Base-by-base conservation (phyloP, 1,140 invertebrate genomes). In the Drosophila sechellia region DNA sequence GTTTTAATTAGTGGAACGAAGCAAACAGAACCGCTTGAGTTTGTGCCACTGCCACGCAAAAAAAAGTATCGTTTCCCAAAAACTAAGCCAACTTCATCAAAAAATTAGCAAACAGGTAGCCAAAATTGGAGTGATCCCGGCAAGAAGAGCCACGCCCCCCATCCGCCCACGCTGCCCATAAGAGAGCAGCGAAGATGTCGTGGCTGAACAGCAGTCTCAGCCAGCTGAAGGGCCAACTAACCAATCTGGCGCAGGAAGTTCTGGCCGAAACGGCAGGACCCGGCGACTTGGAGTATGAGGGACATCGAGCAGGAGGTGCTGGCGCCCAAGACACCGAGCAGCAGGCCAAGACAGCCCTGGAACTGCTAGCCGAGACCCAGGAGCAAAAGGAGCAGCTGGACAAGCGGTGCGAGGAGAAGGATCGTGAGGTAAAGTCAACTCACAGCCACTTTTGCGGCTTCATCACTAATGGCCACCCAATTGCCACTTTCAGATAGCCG, bases 201-300 rank as follows among this genome's bases (percentile, higher is more conserved):
- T 96, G 96, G 95, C 93, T 96, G 64, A 96, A 96, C 84, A 94
- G 95, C 77, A 96, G 95, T 92, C 93, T 96, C 65, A 95, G 94
- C 90, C 94, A 93, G 93, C 92, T 96, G 74, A 96, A 96, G 91
- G 95, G 95, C 79, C 96, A 96, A 92, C 94, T 96, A 69, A 95
- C 95, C 11, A 96, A 93, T 92, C 95, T 96, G 81, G 95, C 96
- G 64, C 95, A 95, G 79, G 96, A 96, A 92, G 95, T 93, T 69
- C 93, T 93, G 39, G 93, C 94, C 20, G 93, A 94, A 86, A 92
- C 92, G 75, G 94, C 93, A 92, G 93, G 92, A 65, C 92, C 92
- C 72, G 77, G 86, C 27, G 90, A 91, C 55, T 70, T 73, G n/a
- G 90, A 91, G 12, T 91, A 85, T 43, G 77, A 81, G 49, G 77